Conservation (phyloP, 2,113 vertebrate genomes). For the Callocephalon fimbriatum region DNA sequence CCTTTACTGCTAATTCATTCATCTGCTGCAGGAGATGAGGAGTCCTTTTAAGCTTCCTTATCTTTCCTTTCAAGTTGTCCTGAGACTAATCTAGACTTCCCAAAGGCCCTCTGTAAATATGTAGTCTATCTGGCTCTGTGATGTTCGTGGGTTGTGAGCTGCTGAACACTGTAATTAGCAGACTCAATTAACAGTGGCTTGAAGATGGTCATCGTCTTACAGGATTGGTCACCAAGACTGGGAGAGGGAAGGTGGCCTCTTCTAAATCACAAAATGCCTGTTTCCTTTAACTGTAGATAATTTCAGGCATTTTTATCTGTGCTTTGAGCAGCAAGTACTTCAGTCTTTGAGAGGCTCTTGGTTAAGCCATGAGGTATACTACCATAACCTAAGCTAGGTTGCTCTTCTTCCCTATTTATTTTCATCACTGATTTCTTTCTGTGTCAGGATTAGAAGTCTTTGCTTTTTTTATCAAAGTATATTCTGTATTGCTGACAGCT, state of each 20-base stretch:
- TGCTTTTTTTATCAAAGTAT: not conserved
- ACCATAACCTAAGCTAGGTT: not conserved
- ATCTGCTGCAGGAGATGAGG: conserved; percentile 32
- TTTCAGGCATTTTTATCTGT: not conserved
- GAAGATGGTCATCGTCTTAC: not conserved
- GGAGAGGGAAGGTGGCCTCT: not conserved
- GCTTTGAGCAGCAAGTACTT: not conserved
- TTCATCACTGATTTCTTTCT: not conserved
- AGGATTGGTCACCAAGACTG: not conserved
- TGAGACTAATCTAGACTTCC: not conserved
- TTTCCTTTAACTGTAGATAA: not conserved
- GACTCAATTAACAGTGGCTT: not conserved
- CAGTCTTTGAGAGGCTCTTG: not conserved
- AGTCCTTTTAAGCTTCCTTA: conserved; percentile 57
- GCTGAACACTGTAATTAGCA: not conserved
- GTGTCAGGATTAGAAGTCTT: not conserved
- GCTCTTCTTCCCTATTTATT: not conserved
- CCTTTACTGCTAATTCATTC: conserved; percentile 32
- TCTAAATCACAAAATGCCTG: not conserved
- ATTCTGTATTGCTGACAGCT: not conserved
- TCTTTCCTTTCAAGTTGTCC: conserved; percentile 53
- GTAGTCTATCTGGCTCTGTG: not conserved
- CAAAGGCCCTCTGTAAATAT: not conserved
- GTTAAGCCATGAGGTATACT: not conserved
- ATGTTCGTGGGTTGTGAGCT: not conserved